Conservation (phyloP, 2,888 invertebrate genomes). For the Drosophila rellima region DNA sequence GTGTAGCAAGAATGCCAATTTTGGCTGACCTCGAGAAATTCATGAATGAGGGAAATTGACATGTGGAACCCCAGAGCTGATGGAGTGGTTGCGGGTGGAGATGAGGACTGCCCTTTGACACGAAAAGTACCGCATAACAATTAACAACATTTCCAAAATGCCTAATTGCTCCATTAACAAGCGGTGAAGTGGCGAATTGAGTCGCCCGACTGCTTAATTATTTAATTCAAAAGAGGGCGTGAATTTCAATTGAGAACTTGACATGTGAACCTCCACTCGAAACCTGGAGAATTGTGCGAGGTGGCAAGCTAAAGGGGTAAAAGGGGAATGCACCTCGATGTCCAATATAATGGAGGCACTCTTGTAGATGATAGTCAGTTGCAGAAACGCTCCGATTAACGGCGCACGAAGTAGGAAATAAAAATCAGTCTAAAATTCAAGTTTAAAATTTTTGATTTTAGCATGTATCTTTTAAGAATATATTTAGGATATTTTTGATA, state of each 20-base stretch:
- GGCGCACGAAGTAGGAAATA: slow-evolving; percentile 1
- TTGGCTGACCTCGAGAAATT: slow-evolving; percentile 3
- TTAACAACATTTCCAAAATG: slow-evolving; percentile 1
- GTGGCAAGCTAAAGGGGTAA: not conserved
- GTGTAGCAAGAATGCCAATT: slow-evolving; percentile 4
- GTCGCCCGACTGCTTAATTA: slow-evolving; percentile 28
- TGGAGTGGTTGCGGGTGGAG: not conserved
- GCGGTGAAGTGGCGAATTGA: slow-evolving; percentile 18
- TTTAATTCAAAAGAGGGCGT: slow-evolving; percentile 25
- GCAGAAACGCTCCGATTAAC: slow-evolving; percentile 13
- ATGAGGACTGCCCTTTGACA: not conserved
- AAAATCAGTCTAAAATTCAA: too few species aligned
- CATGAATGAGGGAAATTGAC: slow-evolving; percentile 8
- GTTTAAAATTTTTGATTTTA: too few species aligned
- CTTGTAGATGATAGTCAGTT: slow-evolving; percentile 26
- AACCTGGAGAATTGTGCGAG: not conserved
- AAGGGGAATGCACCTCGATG: not conserved
- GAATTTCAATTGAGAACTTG: slow-evolving; percentile 27
- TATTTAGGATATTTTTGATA: too few species aligned
- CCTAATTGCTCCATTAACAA: slow-evolving; percentile 18
- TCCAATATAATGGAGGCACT: slow-evolving; percentile 29
- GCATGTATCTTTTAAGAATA: too few species aligned
- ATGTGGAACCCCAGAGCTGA: not conserved
- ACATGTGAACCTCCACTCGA: not conserved
- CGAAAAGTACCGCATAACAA: slow-evolving; percentile 8